A percentile compares a stretch with the other conserved stretches of the same genome.
Evolutionary conservation across 2,113 vertebrate genomes (phyloP).

Genomic region (Thalassoma bifasciatum): DNA sequence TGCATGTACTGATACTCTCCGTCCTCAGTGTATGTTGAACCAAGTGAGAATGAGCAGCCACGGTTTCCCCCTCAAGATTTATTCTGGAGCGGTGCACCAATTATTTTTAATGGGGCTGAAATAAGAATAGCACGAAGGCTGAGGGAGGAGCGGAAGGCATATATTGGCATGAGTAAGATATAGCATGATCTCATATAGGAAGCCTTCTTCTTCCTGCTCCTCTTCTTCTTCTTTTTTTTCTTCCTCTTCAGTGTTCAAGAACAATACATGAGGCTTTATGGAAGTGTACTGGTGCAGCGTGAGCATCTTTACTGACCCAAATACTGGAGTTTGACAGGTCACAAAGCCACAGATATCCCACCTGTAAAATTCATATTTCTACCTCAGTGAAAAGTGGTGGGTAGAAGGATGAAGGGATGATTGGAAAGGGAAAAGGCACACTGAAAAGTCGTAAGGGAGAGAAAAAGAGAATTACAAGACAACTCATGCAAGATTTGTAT

Average conservation of each 20-base stretch:
- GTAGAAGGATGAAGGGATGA: constrained; percentile 36
- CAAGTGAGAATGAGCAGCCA: constrained; percentile 50
- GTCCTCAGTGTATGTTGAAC: constrained; percentile 52
- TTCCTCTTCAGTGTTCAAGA: not conserved
- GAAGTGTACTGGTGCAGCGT: not conserved
- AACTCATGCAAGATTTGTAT: constrained; percentile 21
- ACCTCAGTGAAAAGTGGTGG: constrained; percentile 48
- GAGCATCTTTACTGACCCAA: constrained; percentile 28
- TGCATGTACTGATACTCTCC: constrained; percentile 41
- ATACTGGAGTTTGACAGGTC: constrained; percentile 44
- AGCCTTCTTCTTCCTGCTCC: constrained; percentile 32
- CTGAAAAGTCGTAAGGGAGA: too few relatives aligned
- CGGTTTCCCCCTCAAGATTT: constrained; percentile 67
- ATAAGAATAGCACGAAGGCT: constrained; percentile 53
- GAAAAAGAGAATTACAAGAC: not conserved
- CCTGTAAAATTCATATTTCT: constrained; percentile 53
- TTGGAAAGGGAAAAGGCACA: constrained; percentile 3
- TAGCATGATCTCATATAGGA: constrained; percentile 68
- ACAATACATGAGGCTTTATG: constrained; percentile 32
- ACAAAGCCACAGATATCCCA: constrained; percentile 47
- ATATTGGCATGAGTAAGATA: constrained; percentile 42
- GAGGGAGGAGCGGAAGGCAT: constrained; percentile 35
- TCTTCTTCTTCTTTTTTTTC: too few relatives aligned
- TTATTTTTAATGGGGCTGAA: constrained; percentile 76
- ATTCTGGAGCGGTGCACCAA: constrained; percentile 67